These are phyloP conservation scores for Phylloscopus whistleri DNA, from an alignment of 2,113 vertebrate genomes.

Conservation along the genomic window DNA sequence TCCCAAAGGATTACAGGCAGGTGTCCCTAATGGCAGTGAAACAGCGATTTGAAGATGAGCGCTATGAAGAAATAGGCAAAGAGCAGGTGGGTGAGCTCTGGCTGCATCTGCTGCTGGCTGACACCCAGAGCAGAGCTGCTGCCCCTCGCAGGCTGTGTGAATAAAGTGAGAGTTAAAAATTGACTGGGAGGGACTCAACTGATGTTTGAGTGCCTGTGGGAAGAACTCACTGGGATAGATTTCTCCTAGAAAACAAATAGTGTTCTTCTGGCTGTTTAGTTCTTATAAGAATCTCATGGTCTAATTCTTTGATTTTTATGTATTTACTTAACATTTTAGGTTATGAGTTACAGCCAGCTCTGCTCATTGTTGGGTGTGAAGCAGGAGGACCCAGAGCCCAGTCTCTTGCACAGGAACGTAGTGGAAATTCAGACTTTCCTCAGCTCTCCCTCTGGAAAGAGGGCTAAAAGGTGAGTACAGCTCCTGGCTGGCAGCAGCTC, in stretches of 20 bases:
- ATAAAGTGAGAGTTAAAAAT: background rate
- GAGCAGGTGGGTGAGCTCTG: conserved; percentile 75
- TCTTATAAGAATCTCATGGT: background rate
- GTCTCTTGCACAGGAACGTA: conserved; percentile 43
- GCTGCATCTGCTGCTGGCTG: background rate
- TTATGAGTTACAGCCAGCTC: conserved; percentile 88
- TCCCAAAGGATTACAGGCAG: conserved; percentile 92
- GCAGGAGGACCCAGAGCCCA: conserved; percentile 72
- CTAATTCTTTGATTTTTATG: background rate
- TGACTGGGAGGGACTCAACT: background rate
- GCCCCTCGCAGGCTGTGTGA: background rate
- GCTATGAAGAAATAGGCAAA: conserved; percentile 86
- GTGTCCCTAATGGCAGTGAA: conserved; percentile 91
- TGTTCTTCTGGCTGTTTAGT: background rate
- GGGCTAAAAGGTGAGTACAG: conserved; percentile 79
- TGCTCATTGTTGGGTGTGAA: conserved; percentile 86
- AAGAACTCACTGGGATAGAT: background rate
- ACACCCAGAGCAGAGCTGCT: background rate
- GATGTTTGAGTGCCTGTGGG: background rate
- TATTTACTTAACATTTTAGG: conserved; percentile 62
- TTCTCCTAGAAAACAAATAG: background rate
- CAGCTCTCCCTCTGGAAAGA: conserved; percentile 87
- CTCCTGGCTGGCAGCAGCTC: background rate
- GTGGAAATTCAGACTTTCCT: conserved; percentile 87
- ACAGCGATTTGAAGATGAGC: conserved; percentile 91